These are phyloP conservation scores for Hypothenemus hampei DNA, from an alignment of 1,140 invertebrate genomes.

Conservation along the genomic window DNA sequence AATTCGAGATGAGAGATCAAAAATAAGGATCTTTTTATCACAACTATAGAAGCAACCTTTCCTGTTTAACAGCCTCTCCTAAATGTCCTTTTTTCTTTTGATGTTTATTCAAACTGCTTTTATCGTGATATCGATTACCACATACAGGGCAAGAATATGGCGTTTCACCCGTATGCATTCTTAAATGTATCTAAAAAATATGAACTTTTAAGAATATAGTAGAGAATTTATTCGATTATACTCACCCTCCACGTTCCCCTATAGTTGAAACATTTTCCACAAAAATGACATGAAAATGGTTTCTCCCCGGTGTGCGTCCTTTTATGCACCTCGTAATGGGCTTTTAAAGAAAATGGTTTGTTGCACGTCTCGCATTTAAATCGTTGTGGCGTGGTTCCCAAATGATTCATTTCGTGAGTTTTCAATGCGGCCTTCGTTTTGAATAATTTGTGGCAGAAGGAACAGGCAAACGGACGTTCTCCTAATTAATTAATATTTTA, in stretches of 20 bases:
- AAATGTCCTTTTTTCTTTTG: slow-evolving; percentile 25
- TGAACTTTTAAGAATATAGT: neutral
- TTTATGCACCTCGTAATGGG: slow-evolving; percentile 26
- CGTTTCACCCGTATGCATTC: slow-evolving; percentile 48
- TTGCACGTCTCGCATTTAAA: slow-evolving; percentile 26
- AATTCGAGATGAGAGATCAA: slow-evolving; percentile 3
- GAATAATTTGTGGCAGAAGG: slow-evolving; percentile 23
- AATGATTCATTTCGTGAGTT: slow-evolving; percentile 25
- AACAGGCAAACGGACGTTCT: slow-evolving; percentile 16
- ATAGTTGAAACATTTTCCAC: slow-evolving; percentile 28
- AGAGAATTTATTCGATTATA: neutral
- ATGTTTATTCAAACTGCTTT: slow-evolving; percentile 26
- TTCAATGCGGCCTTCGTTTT: slow-evolving; percentile 21
- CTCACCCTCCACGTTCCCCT: slow-evolving; percentile 25
- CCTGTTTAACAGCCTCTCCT: slow-evolving; percentile 16
- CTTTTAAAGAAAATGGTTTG: slow-evolving; percentile 26
- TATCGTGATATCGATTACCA: slow-evolving; percentile 28
- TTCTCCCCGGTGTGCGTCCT: slow-evolving; percentile 27
- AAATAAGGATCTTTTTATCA: too few species aligned
- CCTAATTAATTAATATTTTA: neutral
- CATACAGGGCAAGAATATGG: slow-evolving; percentile 46
- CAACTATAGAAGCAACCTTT: slow-evolving; percentile 15
- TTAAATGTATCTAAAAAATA: slow-evolving; percentile 23
- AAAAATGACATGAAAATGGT: slow-evolving; percentile 24
- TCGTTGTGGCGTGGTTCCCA: slow-evolving; percentile 23